Percentiles rank a stretch among this genome's conserved stretches.
Evolutionary conservation across 2,113 vertebrate genomes (phyloP).

Genomic region (Hyla sarda): DNA sequence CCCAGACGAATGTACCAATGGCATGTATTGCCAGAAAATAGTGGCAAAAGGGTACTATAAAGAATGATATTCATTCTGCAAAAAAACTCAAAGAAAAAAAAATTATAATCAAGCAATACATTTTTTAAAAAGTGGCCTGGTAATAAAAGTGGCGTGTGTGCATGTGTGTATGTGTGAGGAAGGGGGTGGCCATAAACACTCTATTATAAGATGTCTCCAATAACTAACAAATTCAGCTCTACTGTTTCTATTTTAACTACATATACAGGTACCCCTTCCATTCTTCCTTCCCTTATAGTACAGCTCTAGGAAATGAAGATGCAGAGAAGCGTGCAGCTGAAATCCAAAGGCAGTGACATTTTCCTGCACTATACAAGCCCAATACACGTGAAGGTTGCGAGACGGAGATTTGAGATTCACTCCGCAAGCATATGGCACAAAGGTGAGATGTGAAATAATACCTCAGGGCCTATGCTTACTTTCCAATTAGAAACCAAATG

Average conservation of each 20-base stretch:
- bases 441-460: constrained; percentile 59
- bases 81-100: no score
- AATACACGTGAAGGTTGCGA: constrained; percentile 40
- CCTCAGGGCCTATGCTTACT: constrained; percentile 55
- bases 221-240: background rate
- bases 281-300: constrained; percentile 11
- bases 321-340: constrained; percentile 14
- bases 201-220: background rate
- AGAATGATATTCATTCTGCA: no score
- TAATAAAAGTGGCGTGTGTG: no score
- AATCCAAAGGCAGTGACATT: constrained; percentile 57
- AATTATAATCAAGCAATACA: no score
- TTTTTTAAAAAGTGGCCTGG: no score
- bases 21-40: no score
- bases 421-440: constrained; percentile 49
- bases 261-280: background rate
- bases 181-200: no score
- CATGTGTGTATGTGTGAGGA: no score
- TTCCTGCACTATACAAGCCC: constrained; percentile 35
- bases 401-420: constrained; percentile 43
- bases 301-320: constrained; percentile 31
- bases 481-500: constrained; percentile 58
- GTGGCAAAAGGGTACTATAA: no score
- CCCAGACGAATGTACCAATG: no score
- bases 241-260: background rate